Percentiles rank a stretch among this genome's conserved stretches.
Conservation (phyloP, 1,140 invertebrate genomes). For the Megalonaias nervosa region DNA sequence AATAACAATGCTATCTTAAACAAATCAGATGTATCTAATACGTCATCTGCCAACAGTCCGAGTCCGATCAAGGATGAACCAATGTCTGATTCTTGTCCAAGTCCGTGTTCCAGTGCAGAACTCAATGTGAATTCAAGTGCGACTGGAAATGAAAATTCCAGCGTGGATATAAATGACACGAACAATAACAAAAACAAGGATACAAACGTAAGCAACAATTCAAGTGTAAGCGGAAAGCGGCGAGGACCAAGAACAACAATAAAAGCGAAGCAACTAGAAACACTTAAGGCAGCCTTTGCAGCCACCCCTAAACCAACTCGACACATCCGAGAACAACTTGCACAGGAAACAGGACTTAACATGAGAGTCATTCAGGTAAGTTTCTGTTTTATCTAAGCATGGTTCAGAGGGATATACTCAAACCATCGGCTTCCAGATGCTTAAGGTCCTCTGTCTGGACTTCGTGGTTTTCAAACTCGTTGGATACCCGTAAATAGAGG, state of each 20-base stretch:
- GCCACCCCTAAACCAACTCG: conserved; percentile 98
- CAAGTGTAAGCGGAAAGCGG: conserved; percentile 83
- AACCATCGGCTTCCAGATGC: too few relatives aligned
- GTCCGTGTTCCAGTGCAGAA: conserved; percentile 34
- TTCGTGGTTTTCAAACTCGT: too few relatives aligned
- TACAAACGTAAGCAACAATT: background rate
- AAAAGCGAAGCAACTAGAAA: conserved; percentile 89
- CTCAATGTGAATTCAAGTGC: conserved; percentile 24
- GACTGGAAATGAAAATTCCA: conserved; percentile 35
- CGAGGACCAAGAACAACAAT: conserved; percentile 97
- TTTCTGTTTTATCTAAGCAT: background rate
- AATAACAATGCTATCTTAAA: too few relatives aligned
- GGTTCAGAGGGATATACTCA: too few relatives aligned
- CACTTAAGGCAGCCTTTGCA: conserved; percentile 88
- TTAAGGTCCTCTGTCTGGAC: too few relatives aligned
- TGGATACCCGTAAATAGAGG: too few relatives aligned
- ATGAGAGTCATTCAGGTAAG: conserved; percentile 99
- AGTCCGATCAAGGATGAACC: conserved; percentile 13
- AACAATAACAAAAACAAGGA: conserved; percentile 33
- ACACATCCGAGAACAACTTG: conserved; percentile 98
- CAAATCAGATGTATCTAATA: too few relatives aligned
- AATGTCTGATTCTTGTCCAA: conserved; percentile 31
- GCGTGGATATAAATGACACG: conserved; percentile 30
- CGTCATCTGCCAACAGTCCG: background rate
- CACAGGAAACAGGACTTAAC: conserved; percentile 97